Percentiles rank a stretch among this genome's conserved stretches.
phyloP scores from a whole-genome alignment of 2,888 invertebrate species.

The Ischnus inquisitorius region DNA sequence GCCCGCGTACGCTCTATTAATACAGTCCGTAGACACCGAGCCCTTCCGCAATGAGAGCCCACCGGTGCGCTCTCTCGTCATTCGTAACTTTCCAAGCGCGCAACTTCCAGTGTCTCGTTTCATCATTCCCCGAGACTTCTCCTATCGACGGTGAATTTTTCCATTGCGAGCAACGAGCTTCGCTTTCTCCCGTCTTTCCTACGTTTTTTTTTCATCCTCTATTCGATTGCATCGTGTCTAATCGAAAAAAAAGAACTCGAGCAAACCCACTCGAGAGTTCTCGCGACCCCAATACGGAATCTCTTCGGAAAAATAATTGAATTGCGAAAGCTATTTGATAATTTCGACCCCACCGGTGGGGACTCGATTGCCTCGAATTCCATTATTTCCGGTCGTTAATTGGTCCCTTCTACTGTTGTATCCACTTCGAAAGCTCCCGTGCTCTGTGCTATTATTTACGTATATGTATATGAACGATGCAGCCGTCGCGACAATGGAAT shows the following conservation, averaged over 20 bases:
- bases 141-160: not conserved
- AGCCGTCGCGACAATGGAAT: not conserved
- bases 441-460: not conserved
- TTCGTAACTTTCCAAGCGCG: conserved; percentile 1
- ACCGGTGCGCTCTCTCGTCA: not conserved
- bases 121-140: not conserved
- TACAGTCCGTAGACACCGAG: conserved; percentile 10
- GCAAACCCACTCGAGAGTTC: not conserved
- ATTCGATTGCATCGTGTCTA: not conserved
- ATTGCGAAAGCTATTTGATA: conserved; percentile 71
- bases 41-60: conserved; percentile 19
- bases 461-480: not conserved
- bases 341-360: conserved; percentile 60
- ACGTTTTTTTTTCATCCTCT: not conserved
- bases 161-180: not conserved
- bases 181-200: not conserved
- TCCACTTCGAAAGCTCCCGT: not conserved
- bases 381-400: conserved; percentile 75
- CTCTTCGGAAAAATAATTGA: conserved; percentile 72
- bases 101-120: not conserved
- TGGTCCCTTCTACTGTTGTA: conserved; percentile 42
- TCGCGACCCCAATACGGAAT: conserved; percentile 3
- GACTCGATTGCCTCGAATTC: conserved; percentile 70
- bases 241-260: conserved; percentile 19
- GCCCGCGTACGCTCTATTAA: not conserved